Conservation (phyloP, 2,113 vertebrate species). For the Otus sunia region DNA sequence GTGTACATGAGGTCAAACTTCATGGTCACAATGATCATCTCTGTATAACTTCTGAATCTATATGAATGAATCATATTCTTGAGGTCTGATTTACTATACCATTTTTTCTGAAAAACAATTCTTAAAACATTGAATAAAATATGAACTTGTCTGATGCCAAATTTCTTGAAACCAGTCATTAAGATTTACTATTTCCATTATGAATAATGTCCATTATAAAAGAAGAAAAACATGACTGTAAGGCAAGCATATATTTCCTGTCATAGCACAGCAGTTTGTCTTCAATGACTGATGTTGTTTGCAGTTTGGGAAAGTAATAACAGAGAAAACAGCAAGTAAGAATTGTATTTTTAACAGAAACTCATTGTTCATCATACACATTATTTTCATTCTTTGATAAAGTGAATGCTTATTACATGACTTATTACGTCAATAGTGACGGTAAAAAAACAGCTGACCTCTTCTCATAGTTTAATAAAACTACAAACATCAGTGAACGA, state of each 20-base stretch:
- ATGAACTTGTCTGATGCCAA: slow-evolving; percentile 28
- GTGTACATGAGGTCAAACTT: background rate
- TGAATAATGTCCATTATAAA: slow-evolving; percentile 65
- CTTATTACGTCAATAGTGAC: background rate
- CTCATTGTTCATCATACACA: background rate
- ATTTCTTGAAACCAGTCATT: slow-evolving; percentile 51
- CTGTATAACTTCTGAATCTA: background rate
- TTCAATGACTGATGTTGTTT: slow-evolving; percentile 64
- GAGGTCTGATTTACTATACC: background rate
- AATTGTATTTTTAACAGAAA: slow-evolving; percentile 32
- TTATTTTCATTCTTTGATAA: slow-evolving; percentile 18
- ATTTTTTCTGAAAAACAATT: background rate
- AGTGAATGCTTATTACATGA: background rate
- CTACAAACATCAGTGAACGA: background rate
- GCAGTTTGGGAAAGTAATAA: slow-evolving; percentile 48
- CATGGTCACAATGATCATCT: background rate
- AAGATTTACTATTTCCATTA: slow-evolving; percentile 67
- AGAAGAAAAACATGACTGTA: slow-evolving; percentile 64
- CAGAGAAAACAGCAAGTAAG: slow-evolving; percentile 46
- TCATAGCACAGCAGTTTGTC: slow-evolving; percentile 64
- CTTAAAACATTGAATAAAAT: slow-evolving; percentile 54
- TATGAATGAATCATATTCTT: background rate
- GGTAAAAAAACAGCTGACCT: background rate
- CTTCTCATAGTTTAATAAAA: background rate
- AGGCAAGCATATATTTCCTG: slow-evolving; percentile 68